These are phyloP conservation scores for Drosophila nigromelanica DNA, from an alignment of 1,140 invertebrate genomes.

Conservation along the genomic window DNA sequence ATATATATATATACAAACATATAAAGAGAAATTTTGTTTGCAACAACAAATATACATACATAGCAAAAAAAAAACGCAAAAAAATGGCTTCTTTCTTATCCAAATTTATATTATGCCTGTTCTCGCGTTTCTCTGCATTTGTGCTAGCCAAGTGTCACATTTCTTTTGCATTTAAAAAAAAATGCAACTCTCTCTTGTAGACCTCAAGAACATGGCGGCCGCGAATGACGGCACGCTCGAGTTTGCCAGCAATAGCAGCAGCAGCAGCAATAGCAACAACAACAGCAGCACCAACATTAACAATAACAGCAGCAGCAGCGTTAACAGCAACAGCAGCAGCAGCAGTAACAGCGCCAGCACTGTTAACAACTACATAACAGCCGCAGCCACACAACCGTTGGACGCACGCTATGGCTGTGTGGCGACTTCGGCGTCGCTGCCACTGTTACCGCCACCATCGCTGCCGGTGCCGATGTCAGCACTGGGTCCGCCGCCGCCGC, in stretches of 20 bases:
- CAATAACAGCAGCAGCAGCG: slow-evolving; percentile 37
- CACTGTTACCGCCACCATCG: slow-evolving; percentile 42
- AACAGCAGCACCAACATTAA: slow-evolving; percentile 25
- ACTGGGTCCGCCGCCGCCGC: slow-evolving; percentile 52
- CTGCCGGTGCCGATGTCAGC: slow-evolving; percentile 30
- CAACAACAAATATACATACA: slow-evolving; percentile 60
- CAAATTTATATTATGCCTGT: slow-evolving; percentile 21
- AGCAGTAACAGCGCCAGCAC: slow-evolving; percentile 32
- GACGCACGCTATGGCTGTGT: slow-evolving; percentile 58
- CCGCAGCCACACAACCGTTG: slow-evolving; percentile 32
- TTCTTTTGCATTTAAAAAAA: slow-evolving; percentile 7
- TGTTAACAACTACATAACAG: slow-evolving; percentile 49
- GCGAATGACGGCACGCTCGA: slow-evolving; percentile 74
- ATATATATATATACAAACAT: slow-evolving; percentile 51
- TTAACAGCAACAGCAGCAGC: slow-evolving; percentile 34
- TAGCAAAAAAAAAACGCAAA: slow-evolving; percentile 31
- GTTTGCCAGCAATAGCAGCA: slow-evolving; percentile 62
- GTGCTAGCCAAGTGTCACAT: slow-evolving; percentile 32
- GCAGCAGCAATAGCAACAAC: slow-evolving; percentile 41
- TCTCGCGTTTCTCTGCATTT: slow-evolving; percentile 40
- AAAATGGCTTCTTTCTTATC: slow-evolving; percentile 12
- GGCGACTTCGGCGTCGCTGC: slow-evolving; percentile 21
- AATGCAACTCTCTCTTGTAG: slow-evolving; percentile 67
- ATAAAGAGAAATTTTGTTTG: slow-evolving; percentile 53
- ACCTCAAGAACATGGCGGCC: slow-evolving; percentile 78